phyloP scores from a whole-genome alignment of 2,797 vertebrate species.

The Melanotaenia maccullochi region DNA sequence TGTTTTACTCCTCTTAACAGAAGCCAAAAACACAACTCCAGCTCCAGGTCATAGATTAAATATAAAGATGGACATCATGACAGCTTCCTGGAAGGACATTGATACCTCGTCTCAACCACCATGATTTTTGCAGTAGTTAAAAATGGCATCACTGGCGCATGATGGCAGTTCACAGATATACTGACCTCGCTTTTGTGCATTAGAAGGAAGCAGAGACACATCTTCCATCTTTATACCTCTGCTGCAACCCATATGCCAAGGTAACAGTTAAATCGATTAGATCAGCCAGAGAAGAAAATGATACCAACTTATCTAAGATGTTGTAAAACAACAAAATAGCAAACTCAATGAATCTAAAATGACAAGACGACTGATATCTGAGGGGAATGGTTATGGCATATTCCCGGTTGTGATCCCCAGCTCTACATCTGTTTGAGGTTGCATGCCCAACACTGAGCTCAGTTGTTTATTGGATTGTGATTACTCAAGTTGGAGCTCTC shows the following conservation, averaged over 20 bases:
- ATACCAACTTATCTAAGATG: neutral
- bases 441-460: neutral
- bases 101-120: neutral
- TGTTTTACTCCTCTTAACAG: neutral
- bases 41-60: neutral
- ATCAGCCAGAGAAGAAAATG: neutral
- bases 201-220: neutral
- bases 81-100: constrained; percentile 15
- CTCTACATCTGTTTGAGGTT: neutral
- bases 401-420: neutral
- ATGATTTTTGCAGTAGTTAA: neutral
- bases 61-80: constrained; percentile 16
- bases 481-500: neutral
- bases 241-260: neutral
- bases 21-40: too few species aligned
- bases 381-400: neutral
- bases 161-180: neutral
- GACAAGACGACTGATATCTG: neutral
- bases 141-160: neutral
- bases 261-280: neutral
- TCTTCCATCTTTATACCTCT: constrained; percentile 2
- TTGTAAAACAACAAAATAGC: neutral
- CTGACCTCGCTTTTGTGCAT: neutral
- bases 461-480: neutral
- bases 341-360: neutral